These are phyloP conservation scores for Nettapus auritus DNA, from an alignment of 2,113 vertebrate species.

Conservation along the genomic window DNA sequence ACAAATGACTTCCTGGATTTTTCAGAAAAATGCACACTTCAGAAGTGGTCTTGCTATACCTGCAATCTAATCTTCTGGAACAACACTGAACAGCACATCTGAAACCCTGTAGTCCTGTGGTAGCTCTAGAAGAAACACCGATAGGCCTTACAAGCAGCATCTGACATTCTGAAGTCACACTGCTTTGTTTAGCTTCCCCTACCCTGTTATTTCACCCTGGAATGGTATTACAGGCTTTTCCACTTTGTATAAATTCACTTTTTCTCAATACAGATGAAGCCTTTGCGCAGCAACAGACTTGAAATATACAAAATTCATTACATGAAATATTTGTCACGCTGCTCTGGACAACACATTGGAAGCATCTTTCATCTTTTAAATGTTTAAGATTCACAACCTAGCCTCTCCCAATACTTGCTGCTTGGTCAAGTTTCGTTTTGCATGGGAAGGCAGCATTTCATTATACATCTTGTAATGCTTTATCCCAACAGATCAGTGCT, in stretches of 20 bases:
- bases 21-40: background rate
- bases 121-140: background rate
- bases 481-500: background rate
- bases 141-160: background rate
- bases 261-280: background rate
- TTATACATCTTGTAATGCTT: background rate
- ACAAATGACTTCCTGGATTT: background rate
- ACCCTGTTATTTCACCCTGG: background rate
- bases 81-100: background rate
- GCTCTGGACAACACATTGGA: background rate
- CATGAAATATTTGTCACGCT: background rate
- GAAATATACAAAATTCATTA: background rate
- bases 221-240: background rate
- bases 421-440: background rate
- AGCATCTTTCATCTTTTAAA: background rate
- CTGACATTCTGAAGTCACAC: background rate
- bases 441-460: background rate
- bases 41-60: background rate
- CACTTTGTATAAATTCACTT: background rate
- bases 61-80: background rate
- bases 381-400: background rate
- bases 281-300: background rate
- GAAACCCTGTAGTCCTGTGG: background rate
- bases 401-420: background rate
- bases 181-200: background rate